Evolutionary conservation across 2,797 vertebrate genomes (phyloP), one percentile per base, ranked within the genome.

Genomic region (Pyrrhura leucotis): DNA sequence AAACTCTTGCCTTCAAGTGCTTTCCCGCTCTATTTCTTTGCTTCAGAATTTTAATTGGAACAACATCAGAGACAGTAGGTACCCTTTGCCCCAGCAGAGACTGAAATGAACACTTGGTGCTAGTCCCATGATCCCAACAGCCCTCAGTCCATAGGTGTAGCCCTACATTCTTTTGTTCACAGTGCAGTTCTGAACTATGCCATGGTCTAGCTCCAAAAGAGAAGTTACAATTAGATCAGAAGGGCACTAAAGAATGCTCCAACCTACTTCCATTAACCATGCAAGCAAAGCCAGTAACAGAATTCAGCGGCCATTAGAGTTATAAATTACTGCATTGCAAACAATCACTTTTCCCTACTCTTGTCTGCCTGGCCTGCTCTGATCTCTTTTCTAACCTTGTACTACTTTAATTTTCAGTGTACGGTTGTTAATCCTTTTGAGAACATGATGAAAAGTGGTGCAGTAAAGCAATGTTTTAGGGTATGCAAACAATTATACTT

Each of bases 371-470:
- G 69, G 35, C 62, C 14, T 71, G 65, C 68, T 83, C 79, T 93
- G 65, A 86, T 91, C 76, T 92, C 87, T 91, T 93, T 95, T 81
- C 92, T 89, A 97, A 95, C 69, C 44, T 96, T 83, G 71, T 63
- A 75, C 85, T 65, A 88, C 72, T 90, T 44, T 96, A 95, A 96
- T 93, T 84, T 79, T 62, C 56, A 62, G 58, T 81, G 77, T 75
- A 92, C 84, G 59, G 65, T 65, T 89, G 48, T 80, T 96, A 97
- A 96, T 92, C 89, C 88, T 93, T 91, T 90, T 47, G 68, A 97
- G 95, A 96, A 86, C 62, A 92, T 96, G 92, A 95, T 92, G 87
- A 96, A 97, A 97, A 96, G 45, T 76, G 50, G 51, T 91, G 69
- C 75, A 75, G 40, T 71, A 95, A 96, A 92, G 80, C 76, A 94